Percentiles rank a stretch among this genome's conserved stretches.
Evolutionary conservation across 2,888 invertebrate species (phyloP).

Genomic region (Agonopterix alstromeriana): DNA sequence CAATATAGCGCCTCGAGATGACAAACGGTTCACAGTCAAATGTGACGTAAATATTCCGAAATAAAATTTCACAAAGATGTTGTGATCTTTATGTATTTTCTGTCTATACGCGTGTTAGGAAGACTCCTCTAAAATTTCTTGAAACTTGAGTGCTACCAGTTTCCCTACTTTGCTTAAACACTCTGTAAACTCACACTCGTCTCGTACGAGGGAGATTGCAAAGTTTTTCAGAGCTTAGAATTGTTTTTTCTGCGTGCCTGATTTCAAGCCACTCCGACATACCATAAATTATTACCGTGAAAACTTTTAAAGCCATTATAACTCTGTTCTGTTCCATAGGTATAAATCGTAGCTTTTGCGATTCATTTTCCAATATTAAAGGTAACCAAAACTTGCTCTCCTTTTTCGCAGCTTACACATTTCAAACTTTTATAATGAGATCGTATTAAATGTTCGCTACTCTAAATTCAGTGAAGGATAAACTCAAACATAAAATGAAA

Average conservation of each 20-base stretch:
- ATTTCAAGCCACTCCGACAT: constrained; percentile 34
- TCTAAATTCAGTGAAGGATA: not conserved
- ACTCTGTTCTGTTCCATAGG: constrained; percentile 34
- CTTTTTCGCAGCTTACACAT: too few relatives aligned
- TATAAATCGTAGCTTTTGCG: constrained; percentile 28
- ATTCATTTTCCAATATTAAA: constrained; percentile 18
- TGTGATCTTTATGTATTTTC: constrained; percentile 7
- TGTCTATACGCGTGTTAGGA: not conserved
- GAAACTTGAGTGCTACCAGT: too few relatives aligned
- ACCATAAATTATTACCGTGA: constrained; percentile 45
- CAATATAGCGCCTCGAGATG: constrained; percentile 48
- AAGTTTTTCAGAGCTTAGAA: constrained; percentile 39
- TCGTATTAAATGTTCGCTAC: too few relatives aligned
- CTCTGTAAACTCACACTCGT: constrained; percentile 22
- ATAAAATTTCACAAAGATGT: constrained; percentile 17
- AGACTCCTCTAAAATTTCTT: too few relatives aligned
- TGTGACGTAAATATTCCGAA: constrained; percentile 37
- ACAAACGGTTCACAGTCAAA: constrained; percentile 48
- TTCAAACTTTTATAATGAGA: too few relatives aligned
- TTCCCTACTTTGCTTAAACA: too few relatives aligned
- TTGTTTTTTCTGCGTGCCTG: constrained; percentile 47
- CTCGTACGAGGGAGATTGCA: constrained; percentile 31
- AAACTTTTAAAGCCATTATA: constrained; percentile 47
- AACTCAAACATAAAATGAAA: not conserved
- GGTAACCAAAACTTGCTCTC: not conserved